Conservation (phyloP, 2,888 invertebrate species). For the Brachylomia viminalis region DNA sequence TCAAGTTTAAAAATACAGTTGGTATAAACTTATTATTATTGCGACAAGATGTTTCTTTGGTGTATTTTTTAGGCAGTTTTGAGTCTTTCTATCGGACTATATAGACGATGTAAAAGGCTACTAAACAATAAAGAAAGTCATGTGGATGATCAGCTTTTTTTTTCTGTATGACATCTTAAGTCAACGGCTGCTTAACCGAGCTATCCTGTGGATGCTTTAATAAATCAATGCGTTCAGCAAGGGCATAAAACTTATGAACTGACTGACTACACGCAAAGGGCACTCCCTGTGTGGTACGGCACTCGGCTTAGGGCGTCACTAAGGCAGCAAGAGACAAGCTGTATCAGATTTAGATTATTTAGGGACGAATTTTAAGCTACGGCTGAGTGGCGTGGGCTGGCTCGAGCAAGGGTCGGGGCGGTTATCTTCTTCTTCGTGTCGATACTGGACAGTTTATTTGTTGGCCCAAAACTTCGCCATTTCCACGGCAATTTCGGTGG, state of each 20-base stretch:
- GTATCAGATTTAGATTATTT: background rate
- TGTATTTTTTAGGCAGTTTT: background rate
- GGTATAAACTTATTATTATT: too few species aligned
- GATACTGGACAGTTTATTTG: too few species aligned
- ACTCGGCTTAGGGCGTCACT: background rate
- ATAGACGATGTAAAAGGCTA: background rate
- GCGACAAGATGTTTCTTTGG: background rate
- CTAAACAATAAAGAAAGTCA: background rate
- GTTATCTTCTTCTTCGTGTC: too few species aligned
- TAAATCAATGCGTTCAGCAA: background rate
- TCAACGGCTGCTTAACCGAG: background rate
- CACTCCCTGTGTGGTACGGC: background rate
- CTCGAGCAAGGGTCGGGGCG: background rate
- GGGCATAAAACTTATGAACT: background rate
- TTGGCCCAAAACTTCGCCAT: too few species aligned
- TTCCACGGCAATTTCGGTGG: too few species aligned
- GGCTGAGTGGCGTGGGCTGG: background rate
- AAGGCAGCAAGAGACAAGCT: background rate
- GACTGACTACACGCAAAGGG: background rate
- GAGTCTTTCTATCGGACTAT: too few species aligned
- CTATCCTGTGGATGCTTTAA: background rate
- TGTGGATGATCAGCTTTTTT: background rate
- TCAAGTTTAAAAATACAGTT: background rate
- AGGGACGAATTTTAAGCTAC: background rate
- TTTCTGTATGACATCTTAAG: too few species aligned